Percentiles rank a stretch among this genome's conserved stretches.
These are phyloP conservation scores for Carabus problematicus DNA, from an alignment of 2,888 invertebrate species.

Conservation along the genomic window DNA sequence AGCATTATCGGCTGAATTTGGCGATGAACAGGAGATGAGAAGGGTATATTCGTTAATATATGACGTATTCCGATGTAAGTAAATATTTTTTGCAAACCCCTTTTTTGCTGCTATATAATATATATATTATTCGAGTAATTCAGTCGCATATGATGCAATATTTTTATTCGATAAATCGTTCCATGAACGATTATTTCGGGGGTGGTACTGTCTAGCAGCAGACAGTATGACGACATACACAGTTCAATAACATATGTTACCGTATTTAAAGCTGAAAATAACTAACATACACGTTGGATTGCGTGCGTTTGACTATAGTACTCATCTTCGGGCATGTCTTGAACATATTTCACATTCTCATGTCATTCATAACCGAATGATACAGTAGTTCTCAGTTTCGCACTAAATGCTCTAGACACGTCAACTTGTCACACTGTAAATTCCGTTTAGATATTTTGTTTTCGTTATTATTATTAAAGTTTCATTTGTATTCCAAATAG, in stretches of 20 bases:
- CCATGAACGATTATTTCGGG: background rate
- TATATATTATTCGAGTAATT: background rate
- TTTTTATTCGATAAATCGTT: background rate
- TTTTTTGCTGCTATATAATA: background rate
- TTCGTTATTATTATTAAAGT: no score
- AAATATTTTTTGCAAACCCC: background rate
- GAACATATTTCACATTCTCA: conserved; percentile 31
- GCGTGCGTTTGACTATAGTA: background rate
- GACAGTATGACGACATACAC: no score
- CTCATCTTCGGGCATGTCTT: conserved; percentile 18
- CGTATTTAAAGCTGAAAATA: background rate
- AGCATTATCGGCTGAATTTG: conserved; percentile 61
- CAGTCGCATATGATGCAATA: background rate
- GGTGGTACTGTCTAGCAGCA: no score
- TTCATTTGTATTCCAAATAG: no score
- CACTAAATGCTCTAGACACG: no score
- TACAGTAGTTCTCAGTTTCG: no score
- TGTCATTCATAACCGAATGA: conserved; percentile 2
- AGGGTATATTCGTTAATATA: conserved; percentile 76
- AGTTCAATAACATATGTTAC: background rate
- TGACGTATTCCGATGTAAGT: conserved; percentile 77
- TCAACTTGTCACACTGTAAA: no score
- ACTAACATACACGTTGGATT: background rate
- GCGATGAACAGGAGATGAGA: conserved; percentile 76
- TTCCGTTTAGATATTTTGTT: no score